Conservation (phyloP, 1,140 invertebrate genomes). For the Chymomyza costata region DNA sequence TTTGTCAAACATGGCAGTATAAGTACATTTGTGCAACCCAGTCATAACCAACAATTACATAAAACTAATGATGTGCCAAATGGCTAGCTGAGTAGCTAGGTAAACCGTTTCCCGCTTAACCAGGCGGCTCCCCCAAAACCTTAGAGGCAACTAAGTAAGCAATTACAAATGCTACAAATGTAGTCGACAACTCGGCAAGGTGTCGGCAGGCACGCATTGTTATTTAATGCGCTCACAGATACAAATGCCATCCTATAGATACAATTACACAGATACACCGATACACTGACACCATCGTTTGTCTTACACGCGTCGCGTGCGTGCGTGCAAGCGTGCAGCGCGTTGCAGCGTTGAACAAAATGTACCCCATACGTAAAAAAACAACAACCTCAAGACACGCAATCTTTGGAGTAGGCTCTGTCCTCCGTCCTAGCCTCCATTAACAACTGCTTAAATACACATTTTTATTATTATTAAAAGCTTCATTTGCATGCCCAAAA, state of each 20-base stretch:
- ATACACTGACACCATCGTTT: not conserved
- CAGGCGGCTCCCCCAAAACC: not conserved
- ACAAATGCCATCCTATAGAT: constrained; percentile 1
- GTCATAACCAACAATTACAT: constrained; percentile 21
- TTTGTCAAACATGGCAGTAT: too few relatives aligned
- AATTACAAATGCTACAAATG: constrained; percentile 47
- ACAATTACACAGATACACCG: constrained; percentile 5
- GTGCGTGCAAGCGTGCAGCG: too few relatives aligned
- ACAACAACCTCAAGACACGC: constrained; percentile 57
- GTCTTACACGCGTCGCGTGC: constrained; percentile 43
- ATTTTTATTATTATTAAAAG: constrained; percentile 58
- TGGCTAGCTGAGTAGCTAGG: too few relatives aligned
- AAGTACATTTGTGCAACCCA: too few relatives aligned
- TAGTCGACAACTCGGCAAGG: constrained; percentile 28
- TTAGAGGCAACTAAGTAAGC: constrained; percentile 23
- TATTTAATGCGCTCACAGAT: constrained; percentile 46
- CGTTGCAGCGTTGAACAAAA: constrained; percentile 24
- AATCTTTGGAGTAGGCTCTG: constrained; percentile 25
- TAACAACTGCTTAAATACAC: constrained; percentile 67
- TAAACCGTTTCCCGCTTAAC: too few relatives aligned
- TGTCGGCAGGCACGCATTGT: constrained; percentile 64
- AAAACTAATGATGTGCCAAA: constrained; percentile 59
- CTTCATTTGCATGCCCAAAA: constrained; percentile 44
- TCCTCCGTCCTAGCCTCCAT: constrained; percentile 37
- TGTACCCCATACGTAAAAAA: constrained; percentile 37